phyloP scores from a whole-genome alignment of 2,797 vertebrate genomes.

The Danio kyathit region DNA sequence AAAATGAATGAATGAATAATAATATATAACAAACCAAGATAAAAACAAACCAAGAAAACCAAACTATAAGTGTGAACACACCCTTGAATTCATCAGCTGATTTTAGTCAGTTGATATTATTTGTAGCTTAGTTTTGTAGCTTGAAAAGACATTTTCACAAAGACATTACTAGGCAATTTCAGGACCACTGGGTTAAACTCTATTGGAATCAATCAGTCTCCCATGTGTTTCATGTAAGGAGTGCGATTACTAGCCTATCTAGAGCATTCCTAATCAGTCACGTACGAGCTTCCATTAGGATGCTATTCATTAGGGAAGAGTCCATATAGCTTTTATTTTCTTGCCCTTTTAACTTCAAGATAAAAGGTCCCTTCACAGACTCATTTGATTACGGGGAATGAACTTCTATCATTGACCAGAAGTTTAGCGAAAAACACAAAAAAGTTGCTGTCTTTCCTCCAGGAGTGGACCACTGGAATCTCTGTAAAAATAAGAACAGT shows the following conservation, averaged over 20 bases:
- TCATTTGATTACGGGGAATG: slow-evolving; percentile 76
- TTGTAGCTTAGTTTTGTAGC: too few species aligned
- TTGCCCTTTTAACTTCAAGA: slow-evolving; percentile 67
- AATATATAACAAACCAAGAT: too few species aligned
- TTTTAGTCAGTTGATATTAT: too few species aligned
- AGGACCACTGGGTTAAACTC: neutral
- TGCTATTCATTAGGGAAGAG: neutral
- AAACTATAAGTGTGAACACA: too few species aligned
- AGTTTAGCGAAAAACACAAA: slow-evolving; percentile 23
- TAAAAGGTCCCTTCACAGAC: slow-evolving; percentile 76
- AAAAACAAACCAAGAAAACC: too few species aligned
- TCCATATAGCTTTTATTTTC: slow-evolving; percentile 62
- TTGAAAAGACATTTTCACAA: too few species aligned
- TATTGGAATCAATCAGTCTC: neutral
- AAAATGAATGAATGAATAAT: too few species aligned
- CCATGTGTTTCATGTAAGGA: neutral
- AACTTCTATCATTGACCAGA: slow-evolving; percentile 66
- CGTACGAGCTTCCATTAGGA: neutral
- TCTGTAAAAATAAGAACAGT: slow-evolving; percentile 77
- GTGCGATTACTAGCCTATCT: neutral
- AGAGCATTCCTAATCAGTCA: slow-evolving; percentile 11
- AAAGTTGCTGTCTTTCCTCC: slow-evolving; percentile 37
- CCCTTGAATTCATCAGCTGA: too few species aligned
- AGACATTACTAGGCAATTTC: too few species aligned
- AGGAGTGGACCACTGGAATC: slow-evolving; percentile 70